phyloP scores from a whole-genome alignment of 2,113 vertebrate species.

The Puntigrus tetrazona region DNA sequence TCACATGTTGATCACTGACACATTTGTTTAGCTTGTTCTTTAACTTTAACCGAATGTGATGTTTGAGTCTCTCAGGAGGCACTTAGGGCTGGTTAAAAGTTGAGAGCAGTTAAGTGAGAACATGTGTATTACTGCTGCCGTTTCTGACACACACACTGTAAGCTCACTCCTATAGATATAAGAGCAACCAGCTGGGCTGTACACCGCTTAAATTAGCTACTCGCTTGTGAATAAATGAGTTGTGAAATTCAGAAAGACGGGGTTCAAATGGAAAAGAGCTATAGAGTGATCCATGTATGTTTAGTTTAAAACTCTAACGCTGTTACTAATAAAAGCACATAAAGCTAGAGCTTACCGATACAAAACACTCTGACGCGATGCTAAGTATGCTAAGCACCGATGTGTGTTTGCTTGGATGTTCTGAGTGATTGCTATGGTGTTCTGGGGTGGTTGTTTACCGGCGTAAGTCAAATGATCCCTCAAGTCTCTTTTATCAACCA shows the following conservation, averaged over 20 bases:
- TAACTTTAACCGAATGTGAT: conserved; percentile 5
- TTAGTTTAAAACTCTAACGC: background rate
- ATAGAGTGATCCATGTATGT: background rate
- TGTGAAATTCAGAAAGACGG: conserved; percentile 8
- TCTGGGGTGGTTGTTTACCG: no score
- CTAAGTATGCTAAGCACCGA: background rate
- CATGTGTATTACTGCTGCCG: conserved; percentile 17
- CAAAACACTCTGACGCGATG: background rate
- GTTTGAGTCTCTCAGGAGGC: conserved; percentile 3
- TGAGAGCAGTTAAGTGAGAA: conserved; percentile 4
- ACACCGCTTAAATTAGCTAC: background rate
- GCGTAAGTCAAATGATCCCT: background rate
- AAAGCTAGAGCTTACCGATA: background rate
- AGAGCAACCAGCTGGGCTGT: conserved; percentile 2
- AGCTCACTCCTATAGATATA: conserved; percentile 1
- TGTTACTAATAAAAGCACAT: background rate
- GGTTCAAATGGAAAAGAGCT: background rate
- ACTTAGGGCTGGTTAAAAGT: background rate
- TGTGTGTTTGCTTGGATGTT: background rate
- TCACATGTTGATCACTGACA: background rate
- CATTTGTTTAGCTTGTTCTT: conserved; percentile 14
- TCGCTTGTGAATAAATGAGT: background rate
- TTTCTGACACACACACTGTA: background rate
- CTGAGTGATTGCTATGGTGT: background rate
- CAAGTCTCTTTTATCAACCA: background rate